Evolutionary conservation across 2,888 invertebrate genomes (phyloP).

Genomic region (Ichneumoninae sp.): DNA sequence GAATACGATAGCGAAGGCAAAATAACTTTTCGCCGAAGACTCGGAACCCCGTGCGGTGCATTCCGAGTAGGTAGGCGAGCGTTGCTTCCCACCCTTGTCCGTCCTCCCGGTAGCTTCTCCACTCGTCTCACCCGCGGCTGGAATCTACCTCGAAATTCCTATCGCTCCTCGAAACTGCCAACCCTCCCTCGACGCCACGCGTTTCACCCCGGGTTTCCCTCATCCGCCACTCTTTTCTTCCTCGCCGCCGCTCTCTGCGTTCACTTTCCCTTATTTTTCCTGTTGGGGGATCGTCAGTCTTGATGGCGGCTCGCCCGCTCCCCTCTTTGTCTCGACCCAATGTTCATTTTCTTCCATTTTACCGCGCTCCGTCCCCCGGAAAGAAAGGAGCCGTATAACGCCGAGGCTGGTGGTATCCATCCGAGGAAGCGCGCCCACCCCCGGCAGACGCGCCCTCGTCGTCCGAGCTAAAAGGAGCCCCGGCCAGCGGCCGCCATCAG

Average conservation of each 20-base stretch:
- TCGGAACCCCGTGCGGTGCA: constrained; percentile 46
- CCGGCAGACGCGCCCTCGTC: constrained; percentile 39
- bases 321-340: constrained; percentile 60
- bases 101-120: constrained; percentile 23
- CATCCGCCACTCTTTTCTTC: not conserved
- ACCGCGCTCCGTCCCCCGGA: constrained; percentile 22
- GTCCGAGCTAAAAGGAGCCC: constrained; percentile 43
- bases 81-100: constrained; percentile 33
- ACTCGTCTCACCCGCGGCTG: constrained; percentile 21
- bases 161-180: constrained; percentile 68
- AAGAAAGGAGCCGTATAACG: constrained; percentile 20
- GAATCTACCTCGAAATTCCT: constrained; percentile 74
- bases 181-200: constrained; percentile 62
- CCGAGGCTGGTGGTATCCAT: constrained; percentile 15
- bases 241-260: constrained; percentile 30
- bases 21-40: constrained; percentile 9
- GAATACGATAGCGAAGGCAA: constrained; percentile 41
- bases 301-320: constrained; percentile 49
- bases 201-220: constrained; percentile 42
- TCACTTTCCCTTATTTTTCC: constrained; percentile 69
- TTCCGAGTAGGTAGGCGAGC: constrained; percentile 23
- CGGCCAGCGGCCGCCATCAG: constrained; percentile 46
- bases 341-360: constrained; percentile 58
- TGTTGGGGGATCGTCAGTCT: constrained; percentile 64
- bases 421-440: constrained; percentile 30